phyloP scores from a whole-genome alignment of 2,888 invertebrate genomes.

The Drosophila paramelanica region DNA sequence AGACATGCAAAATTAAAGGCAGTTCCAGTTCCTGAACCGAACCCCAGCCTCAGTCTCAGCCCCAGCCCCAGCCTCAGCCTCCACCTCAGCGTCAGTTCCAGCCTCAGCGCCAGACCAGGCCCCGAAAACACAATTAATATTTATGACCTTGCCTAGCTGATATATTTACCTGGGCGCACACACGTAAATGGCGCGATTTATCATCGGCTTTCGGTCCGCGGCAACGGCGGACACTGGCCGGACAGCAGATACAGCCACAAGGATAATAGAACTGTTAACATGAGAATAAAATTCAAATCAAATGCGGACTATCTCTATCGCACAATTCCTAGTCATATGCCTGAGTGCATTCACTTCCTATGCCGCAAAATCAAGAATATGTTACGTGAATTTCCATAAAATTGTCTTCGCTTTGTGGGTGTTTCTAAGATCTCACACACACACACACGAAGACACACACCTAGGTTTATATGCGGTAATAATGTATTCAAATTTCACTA shows the following conservation, averaged over 20 bases:
- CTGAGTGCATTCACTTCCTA: conserved; percentile 26
- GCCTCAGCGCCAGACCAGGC: conserved; percentile 12
- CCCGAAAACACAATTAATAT: conserved; percentile 76
- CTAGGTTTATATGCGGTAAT: conserved; percentile 2
- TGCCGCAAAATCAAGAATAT: conserved; percentile 34
- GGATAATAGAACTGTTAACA: conserved; percentile 79
- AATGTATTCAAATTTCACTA: conserved; percentile 67
- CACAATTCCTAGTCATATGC: conserved; percentile 4
- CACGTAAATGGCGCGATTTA: conserved; percentile 77
- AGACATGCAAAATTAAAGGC: conserved; percentile 68
- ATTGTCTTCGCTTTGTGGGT: conserved; percentile 19
- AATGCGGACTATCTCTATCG: conserved; percentile 35
- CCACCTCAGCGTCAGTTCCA: background rate
- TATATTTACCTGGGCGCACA: conserved; percentile 80
- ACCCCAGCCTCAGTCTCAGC: conserved; percentile 3
- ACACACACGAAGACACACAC: too few species aligned
- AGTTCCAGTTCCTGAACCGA: conserved; percentile 54
- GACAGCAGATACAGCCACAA: conserved; percentile 65
- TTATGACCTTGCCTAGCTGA: conserved; percentile 79
- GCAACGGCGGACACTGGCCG: conserved; percentile 10
- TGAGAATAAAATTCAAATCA: conserved; percentile 74
- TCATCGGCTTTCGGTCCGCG: conserved; percentile 49
- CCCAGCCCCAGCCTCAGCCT: background rate
- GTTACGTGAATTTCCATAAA: conserved; percentile 53
- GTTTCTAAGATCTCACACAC: too few species aligned